These are phyloP conservation scores for Melanotaenia trifasciata DNA, from an alignment of 2,797 vertebrate genomes.

Conservation along the genomic window DNA sequence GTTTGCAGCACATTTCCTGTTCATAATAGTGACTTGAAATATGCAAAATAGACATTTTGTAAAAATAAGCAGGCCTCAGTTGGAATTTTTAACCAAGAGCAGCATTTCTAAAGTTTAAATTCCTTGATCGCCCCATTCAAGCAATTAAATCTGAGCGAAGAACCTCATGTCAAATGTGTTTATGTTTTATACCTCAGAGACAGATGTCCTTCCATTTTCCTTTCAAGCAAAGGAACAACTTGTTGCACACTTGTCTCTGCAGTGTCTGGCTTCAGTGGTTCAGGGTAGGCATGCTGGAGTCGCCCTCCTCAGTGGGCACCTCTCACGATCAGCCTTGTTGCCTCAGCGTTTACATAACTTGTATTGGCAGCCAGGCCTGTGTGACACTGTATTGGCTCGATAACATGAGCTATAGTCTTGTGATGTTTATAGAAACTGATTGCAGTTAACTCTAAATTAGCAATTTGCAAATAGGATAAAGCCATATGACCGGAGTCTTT, in stretches of 20 bases:
- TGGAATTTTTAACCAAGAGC: not conserved
- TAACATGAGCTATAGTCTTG: slow-evolving; percentile 62
- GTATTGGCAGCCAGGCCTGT: slow-evolving; percentile 62
- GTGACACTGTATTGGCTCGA: slow-evolving; percentile 63
- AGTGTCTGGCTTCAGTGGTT: slow-evolving; percentile 30
- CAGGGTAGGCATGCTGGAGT: slow-evolving; percentile 33
- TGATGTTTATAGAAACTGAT: slow-evolving; percentile 75
- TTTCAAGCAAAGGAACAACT: slow-evolving; percentile 26
- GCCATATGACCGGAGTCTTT: slow-evolving; percentile 37
- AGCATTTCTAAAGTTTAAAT: slow-evolving; percentile 12
- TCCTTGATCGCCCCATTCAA: not conserved
- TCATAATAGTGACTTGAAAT: not conserved
- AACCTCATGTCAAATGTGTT: slow-evolving; percentile 9
- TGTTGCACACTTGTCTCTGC: slow-evolving; percentile 29
- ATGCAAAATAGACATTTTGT: slow-evolving; percentile 3
- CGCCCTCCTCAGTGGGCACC: slow-evolving; percentile 44
- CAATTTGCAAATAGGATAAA: slow-evolving; percentile 61
- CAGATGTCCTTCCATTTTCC: slow-evolving; percentile 8
- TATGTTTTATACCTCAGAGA: slow-evolving; percentile 6
- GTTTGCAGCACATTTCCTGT: not conserved
- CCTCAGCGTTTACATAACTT: slow-evolving; percentile 65
- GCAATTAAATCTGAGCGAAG: slow-evolving; percentile 7
- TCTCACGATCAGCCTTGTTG: slow-evolving; percentile 62
- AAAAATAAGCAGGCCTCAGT: not conserved
- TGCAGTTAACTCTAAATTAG: slow-evolving; percentile 62